Conservation (phyloP, 2,888 invertebrate species). For the Anaspis maculata region DNA sequence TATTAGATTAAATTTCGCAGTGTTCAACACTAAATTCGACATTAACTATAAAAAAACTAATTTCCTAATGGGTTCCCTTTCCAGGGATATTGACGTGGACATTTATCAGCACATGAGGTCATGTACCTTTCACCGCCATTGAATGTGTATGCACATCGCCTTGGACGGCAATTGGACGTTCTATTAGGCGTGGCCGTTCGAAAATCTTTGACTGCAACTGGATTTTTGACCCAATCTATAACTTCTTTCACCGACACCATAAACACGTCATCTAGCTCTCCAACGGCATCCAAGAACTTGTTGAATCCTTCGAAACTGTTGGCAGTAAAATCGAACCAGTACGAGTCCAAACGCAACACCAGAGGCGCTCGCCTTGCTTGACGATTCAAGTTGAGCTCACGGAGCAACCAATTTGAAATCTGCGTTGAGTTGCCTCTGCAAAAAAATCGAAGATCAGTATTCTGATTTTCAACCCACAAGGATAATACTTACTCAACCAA, state of each 20-base stretch:
- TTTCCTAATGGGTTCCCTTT: background rate
- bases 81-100: too few relatives aligned
- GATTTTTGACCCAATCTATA: slow-evolving; percentile 41
- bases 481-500: slow-evolving; percentile 39
- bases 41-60: too few relatives aligned
- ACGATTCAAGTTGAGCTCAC: slow-evolving; percentile 43
- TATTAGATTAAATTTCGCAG: too few relatives aligned
- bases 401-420: slow-evolving; percentile 39
- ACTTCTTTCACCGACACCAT: slow-evolving; percentile 38
- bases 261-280: slow-evolving; percentile 34
- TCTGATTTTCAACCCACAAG: background rate
- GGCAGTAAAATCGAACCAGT: slow-evolving; percentile 40
- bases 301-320: slow-evolving; percentile 29
- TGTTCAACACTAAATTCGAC: too few relatives aligned
- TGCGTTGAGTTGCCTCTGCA: slow-evolving; percentile 31
- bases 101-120: too few relatives aligned
- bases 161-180: slow-evolving; percentile 23
- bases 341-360: slow-evolving; percentile 43
- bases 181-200: slow-evolving; percentile 14
- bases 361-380: too few relatives aligned
- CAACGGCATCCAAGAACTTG: slow-evolving; percentile 36
- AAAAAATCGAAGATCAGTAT: too few relatives aligned
- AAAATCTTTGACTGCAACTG: slow-evolving; percentile 29
- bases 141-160: too few relatives aligned
- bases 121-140: too few relatives aligned